Evolutionary conservation across 2,113 vertebrate species (phyloP).

Genomic region (Colaptes auratus): DNA sequence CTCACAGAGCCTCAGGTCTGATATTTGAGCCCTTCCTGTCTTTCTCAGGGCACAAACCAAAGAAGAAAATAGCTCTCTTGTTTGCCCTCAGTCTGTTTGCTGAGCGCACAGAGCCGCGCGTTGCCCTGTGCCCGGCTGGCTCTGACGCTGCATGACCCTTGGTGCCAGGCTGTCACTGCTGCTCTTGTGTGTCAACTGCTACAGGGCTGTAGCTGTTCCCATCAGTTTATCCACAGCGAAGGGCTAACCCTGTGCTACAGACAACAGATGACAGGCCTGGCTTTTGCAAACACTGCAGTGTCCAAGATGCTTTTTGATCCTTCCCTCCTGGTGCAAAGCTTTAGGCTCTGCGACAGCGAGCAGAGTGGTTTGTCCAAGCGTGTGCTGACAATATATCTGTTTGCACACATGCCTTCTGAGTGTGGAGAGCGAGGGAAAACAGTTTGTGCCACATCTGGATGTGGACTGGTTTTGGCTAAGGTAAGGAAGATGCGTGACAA

Average conservation of each 20-base stretch:
- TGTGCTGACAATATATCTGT: background rate
- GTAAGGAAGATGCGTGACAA: background rate
- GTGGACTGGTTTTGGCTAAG: background rate
- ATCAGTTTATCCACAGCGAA: background rate
- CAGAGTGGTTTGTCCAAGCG: background rate
- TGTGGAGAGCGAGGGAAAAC: background rate
- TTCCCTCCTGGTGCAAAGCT: background rate
- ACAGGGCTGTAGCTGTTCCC: background rate
- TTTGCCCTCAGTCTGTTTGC: background rate
- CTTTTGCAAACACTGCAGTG: background rate
- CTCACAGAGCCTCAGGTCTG: background rate
- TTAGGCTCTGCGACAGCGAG: too few species aligned
- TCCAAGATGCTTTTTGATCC: background rate
- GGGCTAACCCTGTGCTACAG: background rate
- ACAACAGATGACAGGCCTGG: background rate
- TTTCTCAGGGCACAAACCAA: background rate
- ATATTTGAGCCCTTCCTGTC: background rate
- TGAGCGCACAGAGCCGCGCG: background rate
- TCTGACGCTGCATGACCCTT: background rate
- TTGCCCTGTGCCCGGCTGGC: background rate
- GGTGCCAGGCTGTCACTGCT: background rate
- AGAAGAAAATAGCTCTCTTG: background rate
- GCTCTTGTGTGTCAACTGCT: background rate
- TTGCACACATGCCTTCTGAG: background rate
- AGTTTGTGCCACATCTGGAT: background rate